A percentile compares a stretch with the other conserved stretches of the same genome.
Conservation (phyloP, 1,140 invertebrate genomes). For the Maniola jurtina region DNA sequence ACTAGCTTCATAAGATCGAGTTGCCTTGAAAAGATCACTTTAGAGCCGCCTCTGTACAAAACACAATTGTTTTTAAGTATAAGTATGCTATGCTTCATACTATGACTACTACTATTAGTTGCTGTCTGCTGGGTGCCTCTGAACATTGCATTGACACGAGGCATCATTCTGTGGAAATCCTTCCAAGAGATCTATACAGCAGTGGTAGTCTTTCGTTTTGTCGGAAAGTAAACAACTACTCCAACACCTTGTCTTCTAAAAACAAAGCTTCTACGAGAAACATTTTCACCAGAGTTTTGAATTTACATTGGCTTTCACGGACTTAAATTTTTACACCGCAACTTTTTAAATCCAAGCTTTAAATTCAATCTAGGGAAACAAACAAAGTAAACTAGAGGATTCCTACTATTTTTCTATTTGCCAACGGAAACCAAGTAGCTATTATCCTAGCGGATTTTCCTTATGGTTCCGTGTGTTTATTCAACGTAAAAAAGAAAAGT, state of each 20-base stretch:
- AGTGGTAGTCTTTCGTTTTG: too few species aligned
- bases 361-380: conserved; percentile 7
- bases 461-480: neutral
- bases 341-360: conserved; percentile 9
- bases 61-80: too few species aligned
- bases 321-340: conserved; percentile 9
- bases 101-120: too few species aligned
- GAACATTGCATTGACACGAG: too few species aligned
- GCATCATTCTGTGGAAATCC: too few species aligned
- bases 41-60: too few species aligned
- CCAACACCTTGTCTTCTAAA: neutral
- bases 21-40: too few species aligned
- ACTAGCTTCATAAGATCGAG: too few species aligned
- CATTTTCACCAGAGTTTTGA: neutral
- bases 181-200: too few species aligned
- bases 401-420: conserved; percentile 1
- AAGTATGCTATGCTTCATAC: too few species aligned
- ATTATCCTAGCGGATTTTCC: neutral
- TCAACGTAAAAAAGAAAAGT: neutral
- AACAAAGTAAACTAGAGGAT: conserved; percentile 4
- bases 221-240: neutral
- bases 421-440: neutral
- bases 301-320: conserved; percentile 6
- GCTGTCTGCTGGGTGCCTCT: too few species aligned
- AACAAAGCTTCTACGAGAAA: neutral